Conservation (phyloP, 2,797 vertebrate genomes). For the Margarornis squamiger region DNA sequence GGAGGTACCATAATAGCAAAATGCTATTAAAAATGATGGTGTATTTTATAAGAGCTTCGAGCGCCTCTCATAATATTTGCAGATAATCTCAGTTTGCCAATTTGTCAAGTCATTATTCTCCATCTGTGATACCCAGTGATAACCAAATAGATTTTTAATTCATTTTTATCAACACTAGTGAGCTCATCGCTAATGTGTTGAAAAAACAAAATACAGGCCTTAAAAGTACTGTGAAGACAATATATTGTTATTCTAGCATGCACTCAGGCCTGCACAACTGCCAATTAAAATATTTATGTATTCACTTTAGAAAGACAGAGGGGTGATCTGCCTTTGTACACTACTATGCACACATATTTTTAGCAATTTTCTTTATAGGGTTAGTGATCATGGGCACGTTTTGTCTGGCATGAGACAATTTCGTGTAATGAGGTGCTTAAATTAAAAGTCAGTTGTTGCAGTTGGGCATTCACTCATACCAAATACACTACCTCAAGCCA, state of each 20-base stretch:
- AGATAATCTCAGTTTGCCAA: slow-evolving; percentile 34
- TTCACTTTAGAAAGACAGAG: neutral
- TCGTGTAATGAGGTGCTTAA: neutral
- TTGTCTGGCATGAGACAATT: neutral
- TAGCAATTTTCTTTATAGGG: neutral
- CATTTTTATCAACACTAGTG: neutral
- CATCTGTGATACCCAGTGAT: slow-evolving; percentile 13
- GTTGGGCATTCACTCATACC: neutral
- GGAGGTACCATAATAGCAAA: neutral
- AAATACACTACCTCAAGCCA: neutral
- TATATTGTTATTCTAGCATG: neutral
- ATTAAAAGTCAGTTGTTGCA: neutral
- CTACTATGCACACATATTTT: neutral
- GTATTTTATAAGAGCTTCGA: slow-evolving; percentile 14
- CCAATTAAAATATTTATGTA: neutral
- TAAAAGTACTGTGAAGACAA: neutral
- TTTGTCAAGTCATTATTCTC: slow-evolving; percentile 39
- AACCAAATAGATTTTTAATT: slow-evolving; percentile 4
- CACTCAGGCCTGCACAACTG: neutral
- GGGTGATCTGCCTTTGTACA: neutral
- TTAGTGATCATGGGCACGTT: neutral
- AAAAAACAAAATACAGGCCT: neutral
- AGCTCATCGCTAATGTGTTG: neutral
- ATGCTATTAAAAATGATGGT: slow-evolving; percentile 14
- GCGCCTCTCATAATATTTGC: neutral